A percentile compares a stretch with the other conserved stretches of the same genome.
Conservation (phyloP, 2,797 vertebrate genomes). For the Vireo griseus region DNA sequence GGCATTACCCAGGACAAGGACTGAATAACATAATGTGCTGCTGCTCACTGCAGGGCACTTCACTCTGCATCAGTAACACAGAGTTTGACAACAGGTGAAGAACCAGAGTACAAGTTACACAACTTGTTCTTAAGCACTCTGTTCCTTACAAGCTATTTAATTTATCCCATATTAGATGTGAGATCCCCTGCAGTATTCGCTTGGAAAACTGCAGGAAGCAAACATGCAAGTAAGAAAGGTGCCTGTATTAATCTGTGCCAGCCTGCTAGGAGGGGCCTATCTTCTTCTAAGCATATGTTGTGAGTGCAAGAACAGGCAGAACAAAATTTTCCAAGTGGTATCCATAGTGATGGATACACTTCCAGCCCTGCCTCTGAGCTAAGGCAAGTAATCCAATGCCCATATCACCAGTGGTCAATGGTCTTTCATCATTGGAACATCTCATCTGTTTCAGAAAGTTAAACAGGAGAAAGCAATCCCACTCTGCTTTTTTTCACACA, state of each 20-base stretch:
- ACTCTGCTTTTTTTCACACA: neutral
- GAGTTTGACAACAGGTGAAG: neutral
- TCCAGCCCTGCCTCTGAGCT: neutral
- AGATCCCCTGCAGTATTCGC: neutral
- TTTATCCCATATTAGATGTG: neutral
- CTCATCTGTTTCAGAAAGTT: neutral
- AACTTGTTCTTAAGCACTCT: neutral
- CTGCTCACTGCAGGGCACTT: neutral
- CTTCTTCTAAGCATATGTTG: neutral
- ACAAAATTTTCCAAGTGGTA: neutral
- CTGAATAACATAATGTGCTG: fast-evolving
- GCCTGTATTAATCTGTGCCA: neutral
- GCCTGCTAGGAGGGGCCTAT: neutral
- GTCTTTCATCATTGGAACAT: neutral
- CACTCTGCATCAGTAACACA: neutral
- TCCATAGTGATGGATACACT: neutral
- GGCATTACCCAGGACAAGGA: neutral
- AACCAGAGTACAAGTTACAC: neutral
- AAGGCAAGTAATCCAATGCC: neutral
- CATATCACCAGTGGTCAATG: fast-evolving
- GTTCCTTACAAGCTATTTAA: neutral
- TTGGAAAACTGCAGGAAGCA: neutral
- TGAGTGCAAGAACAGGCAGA: neutral
- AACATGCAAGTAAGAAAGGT: neutral
- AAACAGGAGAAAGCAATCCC: neutral